Base-by-base conservation (phyloP, 2,888 invertebrate genomes). In the Octonoba sinensis region DNA sequence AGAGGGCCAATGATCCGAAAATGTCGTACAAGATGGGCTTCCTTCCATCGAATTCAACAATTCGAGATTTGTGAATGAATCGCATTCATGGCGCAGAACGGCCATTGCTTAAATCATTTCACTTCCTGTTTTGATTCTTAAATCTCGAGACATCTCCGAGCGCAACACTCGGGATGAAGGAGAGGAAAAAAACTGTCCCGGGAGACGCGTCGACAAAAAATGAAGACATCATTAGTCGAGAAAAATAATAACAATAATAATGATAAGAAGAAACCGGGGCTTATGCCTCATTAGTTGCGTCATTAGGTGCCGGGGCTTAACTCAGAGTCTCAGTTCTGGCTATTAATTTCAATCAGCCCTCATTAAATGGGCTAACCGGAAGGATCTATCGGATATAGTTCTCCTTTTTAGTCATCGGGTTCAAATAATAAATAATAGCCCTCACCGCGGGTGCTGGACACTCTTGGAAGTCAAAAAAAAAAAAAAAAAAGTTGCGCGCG, bases 271-370 rank as follows among this genome's bases (percentile, higher is more conserved):
- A 49, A 66, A 57, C 66, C 60, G 78, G 69, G 79, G 65, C 79
- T 81, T 81, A 81, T 66, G 69, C 62, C 79, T 81, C 79, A 81
- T 79, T 79, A 79, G 79, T 73, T 73, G 54, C 66, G 79, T 79
- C 79, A 79, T 81, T 81, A 81, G 73, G 73, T 73, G 79, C 73
- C 36, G 56, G 66, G 78, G 78, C 76, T 76, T 76, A 76, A 70
- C 66, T 49, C 66, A 47, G 70, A 64, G 77, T 70, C 77, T 77
- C 77, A 77, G 73, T 73, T 73, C 69, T 67, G 73, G 73, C 79
- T 81, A 81, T 81, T 81, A 67, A 81, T 81, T 81, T 81, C 79
- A 81, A 81, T 81, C 79, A 81, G 79, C 73, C 51, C 79, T 81
- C 79, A 81, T 81, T 81, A 81, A 69, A 62, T 69, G 60, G 79